Evolutionary conservation across 2,113 vertebrate genomes (phyloP), one percentile per base, ranked within the genome.

Genomic region (Lepisosteus osseus): DNA sequence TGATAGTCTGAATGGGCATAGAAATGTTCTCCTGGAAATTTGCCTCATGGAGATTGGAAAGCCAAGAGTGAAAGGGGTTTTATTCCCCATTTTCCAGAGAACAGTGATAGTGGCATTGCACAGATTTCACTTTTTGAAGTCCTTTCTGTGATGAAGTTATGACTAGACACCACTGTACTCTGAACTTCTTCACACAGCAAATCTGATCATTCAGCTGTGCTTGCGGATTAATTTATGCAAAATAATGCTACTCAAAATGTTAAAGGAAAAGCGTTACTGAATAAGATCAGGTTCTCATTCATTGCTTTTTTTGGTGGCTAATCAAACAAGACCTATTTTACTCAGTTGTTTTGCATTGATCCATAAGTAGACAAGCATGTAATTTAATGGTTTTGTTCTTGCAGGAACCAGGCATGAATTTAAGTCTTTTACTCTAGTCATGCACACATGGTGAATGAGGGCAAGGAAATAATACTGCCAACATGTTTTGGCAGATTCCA

Each of bases 391-490:
- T 68, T 71, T 72, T 75, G 76, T 78, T 82, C 79, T 85, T 76
- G 55, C 65, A 81, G 78, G 81, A 84, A 77, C 81, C 80, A 69
- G 69, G 78, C 76, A 72, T 76, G 71, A 76, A 72, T 51, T 73
- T 57, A 65, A 29, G 12, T 51, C 47, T 51, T 9, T 6, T 51
- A 59, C 62, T 7, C 68, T 55, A 51, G 5, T 70, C 51, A 68
- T 74, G 72, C 77, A 79, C 70, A 73, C 75, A 11, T 82, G 82
- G 80, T 83, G 84, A 86, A 47, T n/a, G 70, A 81, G 79, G 70
- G 79, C 76, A 71, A 9, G 47, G 5, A 6, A 51, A 51, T 51
- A 9, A 5, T 51, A 51, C 47, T 6, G 47, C 1, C 29, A 29
- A 51, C 5, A 51, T 51, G 47, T 51, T 51, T 51, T 51, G 47